These are phyloP conservation scores for Chamaea fasciata DNA, from an alignment of 2,113 vertebrate genomes.

Conservation along the genomic window DNA sequence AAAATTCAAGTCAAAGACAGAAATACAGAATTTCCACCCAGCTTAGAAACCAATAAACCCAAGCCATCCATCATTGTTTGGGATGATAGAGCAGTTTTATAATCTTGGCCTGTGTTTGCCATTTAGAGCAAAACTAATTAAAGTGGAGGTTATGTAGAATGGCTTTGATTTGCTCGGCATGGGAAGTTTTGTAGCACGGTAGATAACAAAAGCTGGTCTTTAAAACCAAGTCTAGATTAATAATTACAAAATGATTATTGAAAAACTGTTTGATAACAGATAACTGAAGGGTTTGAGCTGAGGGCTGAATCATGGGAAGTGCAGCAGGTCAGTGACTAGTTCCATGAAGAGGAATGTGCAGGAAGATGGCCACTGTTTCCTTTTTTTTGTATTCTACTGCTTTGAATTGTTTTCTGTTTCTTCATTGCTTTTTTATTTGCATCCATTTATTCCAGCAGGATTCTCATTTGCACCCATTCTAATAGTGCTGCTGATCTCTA, in stretches of 20 bases:
- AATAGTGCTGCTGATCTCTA: constrained; percentile 99
- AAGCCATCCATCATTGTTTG: neutral
- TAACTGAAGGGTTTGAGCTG: constrained; percentile 18
- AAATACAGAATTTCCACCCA: neutral
- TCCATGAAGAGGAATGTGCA: constrained; percentile 42
- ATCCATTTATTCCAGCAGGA: constrained; percentile 86
- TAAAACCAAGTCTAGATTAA: neutral
- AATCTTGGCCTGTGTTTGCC: neutral
- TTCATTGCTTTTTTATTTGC: constrained; percentile 81
- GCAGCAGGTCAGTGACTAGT: neutral
- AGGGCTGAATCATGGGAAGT: neutral
- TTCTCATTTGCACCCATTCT: constrained; percentile 99
- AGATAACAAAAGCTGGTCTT: neutral
- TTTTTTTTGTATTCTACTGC: constrained; percentile 74
- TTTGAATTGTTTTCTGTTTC: constrained; percentile 80
- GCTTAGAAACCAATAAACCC: neutral
- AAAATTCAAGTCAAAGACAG: too few species aligned
- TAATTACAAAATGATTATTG: neutral
- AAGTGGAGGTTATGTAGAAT: neutral
- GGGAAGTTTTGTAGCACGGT: neutral
- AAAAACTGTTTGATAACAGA: neutral
- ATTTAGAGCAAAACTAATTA: neutral
- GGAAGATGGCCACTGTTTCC: constrained; percentile 68
- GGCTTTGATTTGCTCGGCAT: neutral
- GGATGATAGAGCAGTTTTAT: neutral